Evolutionary conservation across 2,888 invertebrate genomes (phyloP).

Genomic region (Spodoptera exigua): DNA sequence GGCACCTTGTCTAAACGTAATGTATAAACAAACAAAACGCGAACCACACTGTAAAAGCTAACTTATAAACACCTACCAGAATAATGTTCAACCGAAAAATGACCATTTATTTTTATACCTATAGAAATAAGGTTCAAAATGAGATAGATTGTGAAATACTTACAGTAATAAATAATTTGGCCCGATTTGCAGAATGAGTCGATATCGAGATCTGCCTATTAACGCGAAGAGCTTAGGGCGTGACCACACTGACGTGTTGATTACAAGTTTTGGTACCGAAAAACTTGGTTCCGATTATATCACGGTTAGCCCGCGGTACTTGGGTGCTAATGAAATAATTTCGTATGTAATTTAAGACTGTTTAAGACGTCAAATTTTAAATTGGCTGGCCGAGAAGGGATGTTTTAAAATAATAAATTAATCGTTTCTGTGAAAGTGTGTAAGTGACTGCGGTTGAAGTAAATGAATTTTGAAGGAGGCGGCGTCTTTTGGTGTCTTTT

Average conservation of each 20-base stretch:
- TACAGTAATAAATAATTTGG: slow-evolving; percentile 54
- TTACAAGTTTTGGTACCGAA: slow-evolving; percentile 83
- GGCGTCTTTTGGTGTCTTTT: slow-evolving; percentile 40
- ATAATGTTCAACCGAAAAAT: slow-evolving; percentile 10
- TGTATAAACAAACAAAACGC: slow-evolving; percentile 71
- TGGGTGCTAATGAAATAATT: slow-evolving; percentile 87
- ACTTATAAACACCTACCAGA: slow-evolving; percentile 66
- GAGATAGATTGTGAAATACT: not conserved
- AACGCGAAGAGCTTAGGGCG: slow-evolving; percentile 82
- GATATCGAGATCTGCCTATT: slow-evolving; percentile 84
- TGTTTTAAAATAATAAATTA: slow-evolving; percentile 86
- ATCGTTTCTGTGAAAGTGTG: slow-evolving; percentile 83
- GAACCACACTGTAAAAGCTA: slow-evolving; percentile 71
- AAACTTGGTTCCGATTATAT: slow-evolving; percentile 72
- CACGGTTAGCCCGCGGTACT: slow-evolving; percentile 70
- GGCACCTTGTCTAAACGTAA: slow-evolving; percentile 55
- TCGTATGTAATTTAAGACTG: slow-evolving; percentile 87
- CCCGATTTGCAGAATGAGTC: slow-evolving; percentile 75
- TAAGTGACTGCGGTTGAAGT: slow-evolving; percentile 70
- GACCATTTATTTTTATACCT: slow-evolving; percentile 9
- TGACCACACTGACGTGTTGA: slow-evolving; percentile 82
- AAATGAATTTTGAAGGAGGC: slow-evolving; percentile 75
- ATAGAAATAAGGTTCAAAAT: slow-evolving; percentile 53
- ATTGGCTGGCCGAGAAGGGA: slow-evolving; percentile 88
- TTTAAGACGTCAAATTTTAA: slow-evolving; percentile 89